Evolutionary conservation across 1,140 invertebrate genomes (phyloP), one percentile per base, ranked within the genome.

Genomic region (Halictus rubicundus): DNA sequence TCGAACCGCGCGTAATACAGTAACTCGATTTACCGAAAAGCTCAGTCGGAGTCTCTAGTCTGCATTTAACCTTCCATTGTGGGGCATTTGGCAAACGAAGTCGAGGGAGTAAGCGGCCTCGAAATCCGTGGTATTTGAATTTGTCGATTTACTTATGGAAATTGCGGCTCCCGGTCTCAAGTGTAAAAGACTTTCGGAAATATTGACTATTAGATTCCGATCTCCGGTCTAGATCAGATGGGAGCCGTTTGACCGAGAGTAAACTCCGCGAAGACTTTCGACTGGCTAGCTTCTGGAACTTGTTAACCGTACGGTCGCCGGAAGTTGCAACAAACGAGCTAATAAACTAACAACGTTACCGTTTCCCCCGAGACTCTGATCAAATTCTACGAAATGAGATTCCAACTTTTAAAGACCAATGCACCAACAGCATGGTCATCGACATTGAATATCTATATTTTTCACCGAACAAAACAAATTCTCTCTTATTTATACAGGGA

Each of bases 11-110:
- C 19, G 54, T 42, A 72, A 71, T 72, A 70, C 23, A 49, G 46
- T 27, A 72, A 71, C n/a, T 59, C 46, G 46, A 72, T 72, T 78
- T 57, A 32, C n/a, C 37, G 65, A 72, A 78, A 78, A 72, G 59
- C 68, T 71, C 68, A 46, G 49, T 27, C 66, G 10, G n/a, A 52
- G 14, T 7, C 39, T 23, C 66, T 5, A 9, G 7, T 16, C 32
- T 14, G 27, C 27, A 23, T 66, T 60, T 49, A 27, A 60, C 25
- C 25, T 69, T 70, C 52, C 42, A 61, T 77, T 37, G 25, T 21
- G 12, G 16, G 9, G 21, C 39, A 49, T 42, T 46, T 23, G 39
- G 74, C 66, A 19, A 77, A 70, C 57, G 54, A 69, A 46, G 8
- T 10, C 25, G 6, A 23, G 64, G 21, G 21, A 23, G 49, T 1